Evolutionary conservation across 2,113 vertebrate genomes (phyloP).

Genomic region (Calidris pugnax): DNA sequence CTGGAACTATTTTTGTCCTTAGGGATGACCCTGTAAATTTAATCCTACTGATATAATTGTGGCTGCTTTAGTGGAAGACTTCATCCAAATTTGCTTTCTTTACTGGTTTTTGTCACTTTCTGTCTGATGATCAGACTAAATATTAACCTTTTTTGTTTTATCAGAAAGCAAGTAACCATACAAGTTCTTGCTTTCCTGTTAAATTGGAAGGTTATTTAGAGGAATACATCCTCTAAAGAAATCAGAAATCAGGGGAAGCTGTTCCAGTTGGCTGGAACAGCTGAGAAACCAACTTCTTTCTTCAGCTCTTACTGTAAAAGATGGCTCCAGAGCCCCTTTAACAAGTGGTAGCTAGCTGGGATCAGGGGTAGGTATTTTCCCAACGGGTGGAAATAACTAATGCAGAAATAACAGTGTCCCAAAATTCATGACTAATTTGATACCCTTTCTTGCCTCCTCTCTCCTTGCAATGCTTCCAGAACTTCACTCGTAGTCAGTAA

Average conservation of each 20-base stretch:
- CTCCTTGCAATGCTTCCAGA: not conserved
- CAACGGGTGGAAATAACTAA: not conserved
- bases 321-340: not conserved
- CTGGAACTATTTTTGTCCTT: not conserved
- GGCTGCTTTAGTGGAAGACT: not conserved
- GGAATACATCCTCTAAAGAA: not conserved
- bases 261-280: not conserved
- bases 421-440: not conserved
- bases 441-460: not conserved
- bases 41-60: not conserved
- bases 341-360: not conserved
- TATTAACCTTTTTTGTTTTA: not conserved
- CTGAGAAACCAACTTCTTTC: not conserved
- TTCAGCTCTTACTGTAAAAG: not conserved
- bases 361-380: not conserved
- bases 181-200: not conserved
- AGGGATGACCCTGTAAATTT: not conserved
- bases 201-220: not conserved
- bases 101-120: not conserved
- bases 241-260: not conserved
- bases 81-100: not conserved
- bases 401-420: not conserved
- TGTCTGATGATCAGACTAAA: not conserved
- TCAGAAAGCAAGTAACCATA: not conserved
- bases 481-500: not conserved